Evolutionary conservation across 2,888 invertebrate genomes (phyloP).

Genomic region (Caenorhabditis sulstoni): DNA sequence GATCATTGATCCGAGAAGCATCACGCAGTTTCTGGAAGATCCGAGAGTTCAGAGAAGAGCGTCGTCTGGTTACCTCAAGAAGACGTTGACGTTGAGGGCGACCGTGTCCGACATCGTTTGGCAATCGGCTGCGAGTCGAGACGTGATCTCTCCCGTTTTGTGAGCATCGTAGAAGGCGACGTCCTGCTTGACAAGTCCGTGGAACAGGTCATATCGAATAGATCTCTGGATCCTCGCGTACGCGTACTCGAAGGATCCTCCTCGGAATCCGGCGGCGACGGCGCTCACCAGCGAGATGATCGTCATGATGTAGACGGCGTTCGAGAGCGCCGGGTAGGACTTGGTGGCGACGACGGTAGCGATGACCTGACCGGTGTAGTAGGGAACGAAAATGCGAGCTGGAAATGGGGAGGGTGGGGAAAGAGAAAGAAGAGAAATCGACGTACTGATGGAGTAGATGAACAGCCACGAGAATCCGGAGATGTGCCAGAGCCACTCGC

Average conservation of each 20-base stretch:
- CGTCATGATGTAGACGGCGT: slow-evolving; percentile 78
- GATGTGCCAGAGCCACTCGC: slow-evolving; percentile 80
- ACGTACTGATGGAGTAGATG: slow-evolving; percentile 79
- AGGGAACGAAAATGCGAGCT: slow-evolving; percentile 82
- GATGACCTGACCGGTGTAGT: slow-evolving; percentile 81
- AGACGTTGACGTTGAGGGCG: slow-evolving; percentile 81
- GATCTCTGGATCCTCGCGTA: slow-evolving; percentile 80
- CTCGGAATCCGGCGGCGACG: slow-evolving; percentile 80
- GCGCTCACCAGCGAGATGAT: slow-evolving; percentile 80
- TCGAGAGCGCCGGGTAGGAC: slow-evolving; percentile 79
- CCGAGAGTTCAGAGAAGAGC: neutral
- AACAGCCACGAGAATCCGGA: slow-evolving; percentile 80
- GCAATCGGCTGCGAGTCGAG: slow-evolving; percentile 82
- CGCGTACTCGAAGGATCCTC: slow-evolving; percentile 81
- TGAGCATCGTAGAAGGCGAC: slow-evolving; percentile 81
- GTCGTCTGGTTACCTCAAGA: slow-evolving; percentile 72
- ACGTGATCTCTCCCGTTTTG: slow-evolving; percentile 82
- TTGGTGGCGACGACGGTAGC: slow-evolving; percentile 81
- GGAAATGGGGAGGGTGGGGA: slow-evolving; percentile 37
- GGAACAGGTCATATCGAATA: slow-evolving; percentile 80
- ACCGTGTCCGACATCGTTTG: slow-evolving; percentile 82
- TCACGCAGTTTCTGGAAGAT: slow-evolving; percentile 80
- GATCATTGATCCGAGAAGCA: slow-evolving; percentile 81
- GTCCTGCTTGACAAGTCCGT: slow-evolving; percentile 81
- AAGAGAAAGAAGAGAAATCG: slow-evolving; percentile 30